Percentiles rank a stretch among this genome's conserved stretches.
Conservation (phyloP, 2,797 vertebrate genomes). For the Sebastes vulpes region DNA sequence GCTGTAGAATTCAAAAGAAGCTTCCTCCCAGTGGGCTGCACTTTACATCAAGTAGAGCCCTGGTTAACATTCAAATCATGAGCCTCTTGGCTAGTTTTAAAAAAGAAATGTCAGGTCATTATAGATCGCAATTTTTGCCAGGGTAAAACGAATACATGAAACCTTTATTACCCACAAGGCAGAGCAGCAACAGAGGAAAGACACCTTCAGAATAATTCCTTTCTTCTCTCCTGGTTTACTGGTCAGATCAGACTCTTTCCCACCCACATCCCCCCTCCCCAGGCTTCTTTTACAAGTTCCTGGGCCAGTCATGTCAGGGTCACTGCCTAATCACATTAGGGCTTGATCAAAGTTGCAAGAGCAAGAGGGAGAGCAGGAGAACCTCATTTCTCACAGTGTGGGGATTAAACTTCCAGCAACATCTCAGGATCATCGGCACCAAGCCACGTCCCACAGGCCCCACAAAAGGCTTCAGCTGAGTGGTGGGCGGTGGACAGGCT, state of each 20-base stretch:
- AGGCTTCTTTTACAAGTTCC: constrained; percentile 76
- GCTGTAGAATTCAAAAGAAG: constrained; percentile 67
- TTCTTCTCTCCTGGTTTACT: constrained; percentile 78
- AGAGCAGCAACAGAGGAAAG: constrained; percentile 74
- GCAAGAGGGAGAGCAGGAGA: constrained; percentile 71
- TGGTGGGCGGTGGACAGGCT: constrained; percentile 55
- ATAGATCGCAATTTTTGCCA: constrained; percentile 87
- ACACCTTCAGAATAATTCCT: constrained; percentile 85
- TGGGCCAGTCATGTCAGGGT: constrained; percentile 84
- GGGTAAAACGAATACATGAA: constrained; percentile 90
- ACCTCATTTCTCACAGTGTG: constrained; percentile 80
- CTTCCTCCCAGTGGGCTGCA: constrained; percentile 59
- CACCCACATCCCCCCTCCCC: neutral
- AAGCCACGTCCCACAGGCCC: constrained; percentile 57
- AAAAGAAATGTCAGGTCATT: constrained; percentile 89
- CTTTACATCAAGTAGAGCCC: constrained; percentile 66
- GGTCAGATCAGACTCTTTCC: constrained; percentile 70
- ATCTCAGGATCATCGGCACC: constrained; percentile 66
- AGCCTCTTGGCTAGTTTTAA: constrained; percentile 82
- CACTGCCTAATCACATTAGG: constrained; percentile 85
- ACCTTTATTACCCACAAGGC: constrained; percentile 90
- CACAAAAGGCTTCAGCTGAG: constrained; percentile 58
- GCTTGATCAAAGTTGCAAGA: constrained; percentile 85
- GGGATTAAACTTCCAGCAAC: constrained; percentile 81
- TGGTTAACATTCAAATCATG: constrained; percentile 88